Evolutionary conservation across 2,113 vertebrate genomes (phyloP).

Genomic region (Eupsittula cactorum): DNA sequence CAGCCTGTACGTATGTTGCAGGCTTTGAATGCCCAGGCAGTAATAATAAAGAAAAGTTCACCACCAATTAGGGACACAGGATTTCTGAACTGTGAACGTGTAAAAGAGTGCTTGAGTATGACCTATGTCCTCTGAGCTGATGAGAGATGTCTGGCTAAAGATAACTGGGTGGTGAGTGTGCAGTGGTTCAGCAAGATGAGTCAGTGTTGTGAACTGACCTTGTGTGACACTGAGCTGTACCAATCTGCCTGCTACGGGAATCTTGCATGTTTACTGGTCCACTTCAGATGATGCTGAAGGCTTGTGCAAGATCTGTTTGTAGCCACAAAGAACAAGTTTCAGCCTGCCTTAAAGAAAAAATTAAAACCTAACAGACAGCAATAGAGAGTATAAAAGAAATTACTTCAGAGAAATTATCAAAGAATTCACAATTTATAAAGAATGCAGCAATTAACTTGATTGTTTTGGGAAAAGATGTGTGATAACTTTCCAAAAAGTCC

Average conservation of each 20-base stretch:
- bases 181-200: background rate
- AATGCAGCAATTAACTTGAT: background rate
- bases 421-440: background rate
- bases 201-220: background rate
- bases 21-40: background rate
- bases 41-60: background rate
- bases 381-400: background rate
- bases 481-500: background rate
- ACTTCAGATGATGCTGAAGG: background rate
- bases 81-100: background rate
- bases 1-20: background rate
- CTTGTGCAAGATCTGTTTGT: background rate
- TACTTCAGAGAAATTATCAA: background rate
- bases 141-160: background rate
- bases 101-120: background rate
- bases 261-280: fast-evolving
- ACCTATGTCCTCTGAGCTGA: background rate
- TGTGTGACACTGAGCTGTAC: background rate
- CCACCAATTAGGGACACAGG: background rate
- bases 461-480: background rate
- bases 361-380: background rate
- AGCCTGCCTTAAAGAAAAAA: background rate
- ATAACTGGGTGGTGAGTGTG: background rate
- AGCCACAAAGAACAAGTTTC: background rate
- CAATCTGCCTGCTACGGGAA: background rate